These are phyloP conservation scores for Thera obeliscata DNA, from an alignment of 2,888 invertebrate species.

Conservation along the genomic window DNA sequence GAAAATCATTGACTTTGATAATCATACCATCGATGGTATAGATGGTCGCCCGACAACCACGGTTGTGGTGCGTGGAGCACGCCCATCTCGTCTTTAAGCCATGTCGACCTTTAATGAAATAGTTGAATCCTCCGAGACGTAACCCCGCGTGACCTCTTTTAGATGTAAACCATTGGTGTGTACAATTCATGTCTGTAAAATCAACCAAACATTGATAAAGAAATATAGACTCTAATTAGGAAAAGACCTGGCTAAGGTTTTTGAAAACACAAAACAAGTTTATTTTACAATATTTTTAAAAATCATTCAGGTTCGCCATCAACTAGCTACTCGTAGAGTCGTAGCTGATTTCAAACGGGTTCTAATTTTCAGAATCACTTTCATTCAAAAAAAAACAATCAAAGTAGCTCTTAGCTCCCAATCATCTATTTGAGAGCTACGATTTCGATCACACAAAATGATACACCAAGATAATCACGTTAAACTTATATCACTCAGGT, in stretches of 20 bases:
- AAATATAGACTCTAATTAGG: not conserved
- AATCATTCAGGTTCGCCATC: no score
- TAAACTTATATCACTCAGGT: no score
- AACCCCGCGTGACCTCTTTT: slow-evolving; percentile 18
- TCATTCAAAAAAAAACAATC: no score
- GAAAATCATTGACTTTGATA: slow-evolving; percentile 18
- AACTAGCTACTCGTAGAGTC: no score
- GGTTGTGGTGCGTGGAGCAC: slow-evolving; percentile 19
- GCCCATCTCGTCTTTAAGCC: slow-evolving; percentile 21
- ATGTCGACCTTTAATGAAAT: slow-evolving; percentile 8
- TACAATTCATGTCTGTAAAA: slow-evolving; percentile 1
- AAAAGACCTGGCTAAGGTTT: not conserved
- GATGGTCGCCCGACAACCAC: slow-evolving; percentile 20
- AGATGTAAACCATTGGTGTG: slow-evolving; percentile 6
- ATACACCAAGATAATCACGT: no score
- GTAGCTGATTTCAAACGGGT: no score
- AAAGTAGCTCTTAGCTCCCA: no score
- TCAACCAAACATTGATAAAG: not conserved
- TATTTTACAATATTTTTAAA: not conserved
- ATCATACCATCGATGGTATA: slow-evolving; percentile 4
- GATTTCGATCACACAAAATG: no score
- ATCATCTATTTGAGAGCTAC: no score
- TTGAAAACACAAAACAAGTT: not conserved
- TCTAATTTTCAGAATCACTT: no score
- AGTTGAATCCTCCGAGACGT: slow-evolving; percentile 6